A percentile compares a stretch with the other conserved stretches of the same genome.
Evolutionary conservation across 2,888 invertebrate species (phyloP).

Genomic region (Amaurobius ferox): DNA sequence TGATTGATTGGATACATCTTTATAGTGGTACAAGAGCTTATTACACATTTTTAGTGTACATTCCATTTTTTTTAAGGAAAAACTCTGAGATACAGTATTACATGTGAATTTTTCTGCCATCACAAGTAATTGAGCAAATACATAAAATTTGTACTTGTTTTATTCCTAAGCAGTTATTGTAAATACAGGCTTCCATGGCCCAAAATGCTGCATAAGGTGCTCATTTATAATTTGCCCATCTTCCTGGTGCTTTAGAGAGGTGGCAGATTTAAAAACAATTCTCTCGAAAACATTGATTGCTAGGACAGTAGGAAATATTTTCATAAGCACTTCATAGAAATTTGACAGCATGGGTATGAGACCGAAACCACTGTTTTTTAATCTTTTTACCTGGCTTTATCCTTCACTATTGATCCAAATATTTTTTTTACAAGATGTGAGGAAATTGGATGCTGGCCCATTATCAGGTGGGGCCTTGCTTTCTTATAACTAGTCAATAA

Average conservation of each 20-base stretch:
- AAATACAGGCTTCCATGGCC: slow-evolving; percentile 58
- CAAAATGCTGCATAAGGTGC: slow-evolving; percentile 52
- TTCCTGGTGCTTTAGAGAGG: slow-evolving; percentile 66
- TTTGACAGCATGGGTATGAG: slow-evolving; percentile 18
- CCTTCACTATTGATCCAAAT: slow-evolving; percentile 35
- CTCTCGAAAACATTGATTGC: not conserved
- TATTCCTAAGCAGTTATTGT: slow-evolving; percentile 45
- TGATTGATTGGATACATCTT: slow-evolving; percentile 66
- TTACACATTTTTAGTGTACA: slow-evolving; percentile 72
- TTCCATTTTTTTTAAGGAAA: slow-evolving; percentile 68
- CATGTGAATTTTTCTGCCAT: slow-evolving; percentile 60
- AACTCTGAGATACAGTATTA: slow-evolving; percentile 65
- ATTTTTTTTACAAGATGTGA: slow-evolving; percentile 37
- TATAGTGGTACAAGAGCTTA: slow-evolving; percentile 73
- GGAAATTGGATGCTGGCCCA: slow-evolving; percentile 36
- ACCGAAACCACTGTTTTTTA: slow-evolving; percentile 49
- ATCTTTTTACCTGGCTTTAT: slow-evolving; percentile 58
- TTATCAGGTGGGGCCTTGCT: slow-evolving; percentile 38
- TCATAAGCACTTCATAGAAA: slow-evolving; percentile 53
- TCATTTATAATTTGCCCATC: slow-evolving; percentile 46
- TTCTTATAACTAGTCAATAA: slow-evolving; percentile 68
- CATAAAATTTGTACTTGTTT: slow-evolving; percentile 31
- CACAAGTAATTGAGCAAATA: slow-evolving; percentile 54
- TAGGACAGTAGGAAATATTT: slow-evolving; percentile 53
- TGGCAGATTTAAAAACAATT: slow-evolving; percentile 27